A percentile compares a stretch with the other conserved stretches of the same genome.
Conservation (phyloP, 2,888 invertebrate genomes). For the Lepidochrysops patricia region DNA sequence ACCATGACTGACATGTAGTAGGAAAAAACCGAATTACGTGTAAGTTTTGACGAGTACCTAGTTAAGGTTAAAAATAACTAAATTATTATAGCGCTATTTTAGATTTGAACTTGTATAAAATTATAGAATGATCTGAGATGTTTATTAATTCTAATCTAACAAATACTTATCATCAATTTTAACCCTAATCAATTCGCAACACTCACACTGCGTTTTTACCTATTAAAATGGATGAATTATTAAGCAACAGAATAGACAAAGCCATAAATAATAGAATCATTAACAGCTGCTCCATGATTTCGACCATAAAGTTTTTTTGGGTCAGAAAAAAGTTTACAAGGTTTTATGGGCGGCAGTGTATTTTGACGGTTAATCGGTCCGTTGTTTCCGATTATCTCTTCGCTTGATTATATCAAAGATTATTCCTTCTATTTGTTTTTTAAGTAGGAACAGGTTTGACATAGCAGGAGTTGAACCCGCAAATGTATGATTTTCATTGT, state of each 20-base stretch:
- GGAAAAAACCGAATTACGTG: background rate
- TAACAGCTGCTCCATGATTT: constrained; percentile 69
- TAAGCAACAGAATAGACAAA: constrained; percentile 33
- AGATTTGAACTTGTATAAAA: too few relatives aligned
- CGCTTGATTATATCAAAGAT: background rate
- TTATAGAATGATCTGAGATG: background rate
- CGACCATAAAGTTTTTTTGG: constrained; percentile 53
- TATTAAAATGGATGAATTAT: background rate
- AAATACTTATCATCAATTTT: background rate
- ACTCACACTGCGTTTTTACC: background rate
- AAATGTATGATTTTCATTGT: background rate
- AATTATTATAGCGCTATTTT: too few relatives aligned
- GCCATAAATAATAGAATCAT: constrained; percentile 73
- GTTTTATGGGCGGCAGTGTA: constrained; percentile 46
- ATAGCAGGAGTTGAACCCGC: background rate
- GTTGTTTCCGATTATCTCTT: constrained; percentile 21
- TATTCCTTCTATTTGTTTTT: constrained; percentile 9
- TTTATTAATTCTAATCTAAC: background rate
- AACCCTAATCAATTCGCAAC: background rate
- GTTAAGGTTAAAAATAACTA: background rate
- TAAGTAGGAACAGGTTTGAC: background rate
- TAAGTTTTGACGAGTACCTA: background rate
- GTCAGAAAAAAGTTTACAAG: constrained; percentile 38
- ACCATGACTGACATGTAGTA: background rate
- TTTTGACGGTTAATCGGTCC: constrained; percentile 54